These are phyloP conservation scores for Petrolisthes manimaculis DNA, from an alignment of 2,888 invertebrate species.

Conservation along the genomic window DNA sequence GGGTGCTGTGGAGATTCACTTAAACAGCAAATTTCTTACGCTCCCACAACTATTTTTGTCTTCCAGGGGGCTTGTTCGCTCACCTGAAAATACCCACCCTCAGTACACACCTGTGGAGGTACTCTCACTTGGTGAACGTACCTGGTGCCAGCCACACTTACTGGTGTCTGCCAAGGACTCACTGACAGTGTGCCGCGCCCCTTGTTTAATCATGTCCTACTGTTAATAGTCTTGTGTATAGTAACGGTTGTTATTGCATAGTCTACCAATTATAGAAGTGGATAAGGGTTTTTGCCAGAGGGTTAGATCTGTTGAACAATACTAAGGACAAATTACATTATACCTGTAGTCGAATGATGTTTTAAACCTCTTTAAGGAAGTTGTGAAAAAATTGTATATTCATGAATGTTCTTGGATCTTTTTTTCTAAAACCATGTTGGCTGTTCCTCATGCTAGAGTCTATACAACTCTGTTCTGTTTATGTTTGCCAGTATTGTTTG, in stretches of 20 bases:
- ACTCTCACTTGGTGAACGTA: constrained; percentile 49
- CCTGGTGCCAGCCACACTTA: constrained; percentile 58
- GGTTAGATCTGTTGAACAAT: constrained; percentile 66
- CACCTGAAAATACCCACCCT: constrained; percentile 57
- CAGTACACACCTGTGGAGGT: constrained; percentile 49
- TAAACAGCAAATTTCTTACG: constrained; percentile 38
- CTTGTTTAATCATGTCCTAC: constrained; percentile 66
- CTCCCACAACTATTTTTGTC: constrained; percentile 57
- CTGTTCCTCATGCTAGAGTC: constrained; percentile 66
- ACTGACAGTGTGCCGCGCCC: constrained; percentile 63
- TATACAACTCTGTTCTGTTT: constrained; percentile 65
- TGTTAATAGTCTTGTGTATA: constrained; percentile 66
- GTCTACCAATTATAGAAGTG: constrained; percentile 66
- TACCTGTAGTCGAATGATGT: constrained; percentile 65
- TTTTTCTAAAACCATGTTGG: constrained; percentile 66
- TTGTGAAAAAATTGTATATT: constrained; percentile 66
- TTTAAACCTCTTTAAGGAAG: constrained; percentile 64
- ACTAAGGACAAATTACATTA: constrained; percentile 65
- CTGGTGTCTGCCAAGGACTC: constrained; percentile 62
- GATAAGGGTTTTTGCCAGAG: constrained; percentile 66
- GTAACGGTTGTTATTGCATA: constrained; percentile 66
- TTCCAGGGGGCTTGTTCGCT: constrained; percentile 56
- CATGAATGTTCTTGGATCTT: constrained; percentile 66
- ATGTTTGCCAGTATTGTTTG: constrained; percentile 66
- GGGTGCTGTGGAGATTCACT: constrained; percentile 51